Evolutionary conservation across 1,140 invertebrate species (phyloP).

Genomic region (Telenomus remus): DNA sequence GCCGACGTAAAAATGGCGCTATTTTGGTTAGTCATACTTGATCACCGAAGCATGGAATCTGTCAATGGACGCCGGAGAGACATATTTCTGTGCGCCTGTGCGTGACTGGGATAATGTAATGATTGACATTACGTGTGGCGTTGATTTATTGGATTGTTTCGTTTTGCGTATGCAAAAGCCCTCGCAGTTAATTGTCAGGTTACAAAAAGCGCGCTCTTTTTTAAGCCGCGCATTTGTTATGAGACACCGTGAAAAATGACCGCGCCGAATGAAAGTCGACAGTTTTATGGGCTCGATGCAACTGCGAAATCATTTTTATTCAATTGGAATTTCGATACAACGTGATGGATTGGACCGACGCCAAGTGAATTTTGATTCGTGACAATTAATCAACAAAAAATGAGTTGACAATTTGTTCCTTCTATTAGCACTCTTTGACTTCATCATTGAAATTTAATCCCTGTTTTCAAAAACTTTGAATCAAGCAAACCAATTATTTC

Average conservation of each 20-base stretch:
- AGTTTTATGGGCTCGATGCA: not conserved
- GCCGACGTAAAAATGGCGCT: constrained; percentile 30
- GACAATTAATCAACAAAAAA: too few species aligned
- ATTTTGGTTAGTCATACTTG: constrained; percentile 51
- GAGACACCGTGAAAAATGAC: constrained; percentile 23
- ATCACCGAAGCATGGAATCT: constrained; percentile 54
- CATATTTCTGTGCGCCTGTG: constrained; percentile 55
- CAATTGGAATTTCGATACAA: too few species aligned
- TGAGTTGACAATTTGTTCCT: too few species aligned
- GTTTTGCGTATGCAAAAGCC: constrained; percentile 51
- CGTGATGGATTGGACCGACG: too few species aligned
- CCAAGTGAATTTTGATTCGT: too few species aligned
- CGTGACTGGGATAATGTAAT: constrained; percentile 56
- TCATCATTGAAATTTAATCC: too few species aligned
- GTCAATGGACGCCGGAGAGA: constrained; percentile 54
- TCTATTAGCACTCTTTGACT: too few species aligned
- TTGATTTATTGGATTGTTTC: constrained; percentile 60
- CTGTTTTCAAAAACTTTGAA: too few species aligned
- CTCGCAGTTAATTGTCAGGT: constrained; percentile 45
- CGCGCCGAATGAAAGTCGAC: constrained; percentile 12
- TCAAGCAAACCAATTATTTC: too few species aligned
- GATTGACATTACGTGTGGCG: constrained; percentile 59
- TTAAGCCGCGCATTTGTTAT: constrained; percentile 15
- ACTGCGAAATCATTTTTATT: too few species aligned
- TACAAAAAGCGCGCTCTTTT: constrained; percentile 37